Conservation (phyloP, 1,140 invertebrate species). For the Heliconius himera region DNA sequence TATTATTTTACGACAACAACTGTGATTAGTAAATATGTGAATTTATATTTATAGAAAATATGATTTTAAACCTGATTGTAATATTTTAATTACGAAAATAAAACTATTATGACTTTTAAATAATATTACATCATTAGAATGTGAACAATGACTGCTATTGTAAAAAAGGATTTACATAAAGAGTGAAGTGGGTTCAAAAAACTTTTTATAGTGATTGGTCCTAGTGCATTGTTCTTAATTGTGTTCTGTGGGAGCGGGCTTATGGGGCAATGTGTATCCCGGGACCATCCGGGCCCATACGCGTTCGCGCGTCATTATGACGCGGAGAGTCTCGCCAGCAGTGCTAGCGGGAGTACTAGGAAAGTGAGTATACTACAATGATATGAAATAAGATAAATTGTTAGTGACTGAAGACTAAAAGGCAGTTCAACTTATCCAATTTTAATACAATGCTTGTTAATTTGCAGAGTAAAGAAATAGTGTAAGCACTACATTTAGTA, state of each 20-base stretch:
- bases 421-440: background rate
- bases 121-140: background rate
- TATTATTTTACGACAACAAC: too few relatives aligned
- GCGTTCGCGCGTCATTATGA: slow-evolving; percentile 71
- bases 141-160: background rate
- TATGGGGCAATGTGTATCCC: slow-evolving; percentile 80
- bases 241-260: slow-evolving; percentile 56
- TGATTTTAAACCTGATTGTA: background rate
- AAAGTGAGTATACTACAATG: slow-evolving; percentile 50
- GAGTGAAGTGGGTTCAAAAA: background rate
- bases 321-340: slow-evolving; percentile 69
- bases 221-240: slow-evolving; percentile 54
- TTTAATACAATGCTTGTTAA: background rate
- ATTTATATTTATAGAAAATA: background rate
- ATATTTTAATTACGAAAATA: background rate
- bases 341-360: slow-evolving; percentile 53
- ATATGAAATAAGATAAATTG: background rate
- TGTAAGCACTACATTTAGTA: too few relatives aligned
- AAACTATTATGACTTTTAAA: background rate
- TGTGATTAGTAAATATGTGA: background rate
- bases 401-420: background rate
- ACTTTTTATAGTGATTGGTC: background rate
- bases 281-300: slow-evolving; percentile 73
- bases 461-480: too few relatives aligned
- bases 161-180: background rate